phyloP scores from a whole-genome alignment of 2,113 vertebrate genomes.

The Ancistrus triradiatus region DNA sequence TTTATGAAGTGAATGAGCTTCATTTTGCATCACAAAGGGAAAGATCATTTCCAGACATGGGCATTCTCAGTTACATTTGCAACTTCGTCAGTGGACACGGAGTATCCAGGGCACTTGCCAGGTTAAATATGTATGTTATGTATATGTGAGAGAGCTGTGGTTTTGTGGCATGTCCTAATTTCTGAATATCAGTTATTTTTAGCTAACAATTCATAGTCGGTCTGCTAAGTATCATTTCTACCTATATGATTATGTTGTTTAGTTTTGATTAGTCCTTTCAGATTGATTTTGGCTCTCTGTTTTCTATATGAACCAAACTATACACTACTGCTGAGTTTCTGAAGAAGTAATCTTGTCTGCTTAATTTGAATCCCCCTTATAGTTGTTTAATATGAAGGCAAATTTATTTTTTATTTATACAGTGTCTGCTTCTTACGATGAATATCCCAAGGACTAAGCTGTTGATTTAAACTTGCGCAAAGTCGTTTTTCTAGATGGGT shows the following conservation, averaged over 20 bases:
- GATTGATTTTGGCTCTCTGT: too few species aligned
- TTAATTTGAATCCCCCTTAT: too few species aligned
- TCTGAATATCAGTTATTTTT: conserved; percentile 22
- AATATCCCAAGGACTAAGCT: neutral
- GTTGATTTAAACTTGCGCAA: too few species aligned
- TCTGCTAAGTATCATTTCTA: too few species aligned
- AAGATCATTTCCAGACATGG: too few species aligned
- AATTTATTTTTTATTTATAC: neutral
- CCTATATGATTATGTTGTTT: conserved; percentile 4
- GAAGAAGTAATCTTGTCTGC: too few species aligned
- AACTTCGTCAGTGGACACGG: neutral
- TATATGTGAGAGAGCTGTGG: conserved; percentile 14
- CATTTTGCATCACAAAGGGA: too few species aligned
- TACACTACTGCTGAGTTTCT: conserved; percentile 11
- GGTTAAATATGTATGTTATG: neutral
- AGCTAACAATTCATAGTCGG: conserved; percentile 29
- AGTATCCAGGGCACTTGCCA: neutral
- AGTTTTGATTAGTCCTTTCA: conserved; percentile 2
- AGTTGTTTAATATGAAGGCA: neutral
- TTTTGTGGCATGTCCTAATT: conserved; percentile 15
- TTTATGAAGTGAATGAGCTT: too few species aligned
- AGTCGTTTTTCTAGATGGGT: too few species aligned
- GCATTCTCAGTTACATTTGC: too few species aligned
- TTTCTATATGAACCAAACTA: too few species aligned
- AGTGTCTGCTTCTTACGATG: neutral